These are phyloP conservation scores for Autographa gamma DNA, from an alignment of 2,888 invertebrate species.

Conservation along the genomic window DNA sequence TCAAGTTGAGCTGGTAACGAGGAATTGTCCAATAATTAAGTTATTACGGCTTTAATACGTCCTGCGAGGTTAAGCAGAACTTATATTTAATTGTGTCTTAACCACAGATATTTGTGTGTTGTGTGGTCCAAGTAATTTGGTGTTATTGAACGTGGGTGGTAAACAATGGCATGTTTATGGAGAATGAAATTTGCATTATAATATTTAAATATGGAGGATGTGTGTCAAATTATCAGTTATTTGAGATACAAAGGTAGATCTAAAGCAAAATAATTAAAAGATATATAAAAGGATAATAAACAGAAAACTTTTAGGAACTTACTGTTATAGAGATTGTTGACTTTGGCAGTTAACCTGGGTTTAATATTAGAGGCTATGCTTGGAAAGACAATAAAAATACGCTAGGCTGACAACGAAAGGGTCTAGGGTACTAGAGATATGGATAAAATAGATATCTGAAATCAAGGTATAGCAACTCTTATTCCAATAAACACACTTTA, in stretches of 20 bases:
- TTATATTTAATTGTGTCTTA: conserved; percentile 2
- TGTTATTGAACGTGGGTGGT: background rate
- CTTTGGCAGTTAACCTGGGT: too few relatives aligned
- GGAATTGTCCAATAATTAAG: conserved; percentile 40
- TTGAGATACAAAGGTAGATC: background rate
- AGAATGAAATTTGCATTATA: background rate
- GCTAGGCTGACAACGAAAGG: too few relatives aligned
- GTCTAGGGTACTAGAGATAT: too few relatives aligned
- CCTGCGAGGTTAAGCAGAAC: conserved; percentile 24
- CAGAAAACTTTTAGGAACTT: too few relatives aligned
- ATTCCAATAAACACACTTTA: too few relatives aligned
- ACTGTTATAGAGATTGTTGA: too few relatives aligned
- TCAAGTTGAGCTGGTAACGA: conserved; percentile 48
- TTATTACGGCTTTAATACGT: conserved; percentile 37
- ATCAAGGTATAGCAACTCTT: too few relatives aligned
- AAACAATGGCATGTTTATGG: background rate
- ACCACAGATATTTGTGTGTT: background rate
- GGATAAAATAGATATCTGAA: too few relatives aligned
- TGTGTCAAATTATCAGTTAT: background rate
- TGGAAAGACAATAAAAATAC: too few relatives aligned
- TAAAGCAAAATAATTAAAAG: too few relatives aligned
- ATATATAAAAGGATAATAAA: too few relatives aligned
- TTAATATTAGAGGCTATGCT: too few relatives aligned
- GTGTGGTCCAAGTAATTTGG: conserved; percentile 5
- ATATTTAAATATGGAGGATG: background rate